A percentile compares a stretch with the other conserved stretches of the same genome.
Evolutionary conservation across 2,888 invertebrate genomes (phyloP).

Genomic region (Agonum fuliginosum): DNA sequence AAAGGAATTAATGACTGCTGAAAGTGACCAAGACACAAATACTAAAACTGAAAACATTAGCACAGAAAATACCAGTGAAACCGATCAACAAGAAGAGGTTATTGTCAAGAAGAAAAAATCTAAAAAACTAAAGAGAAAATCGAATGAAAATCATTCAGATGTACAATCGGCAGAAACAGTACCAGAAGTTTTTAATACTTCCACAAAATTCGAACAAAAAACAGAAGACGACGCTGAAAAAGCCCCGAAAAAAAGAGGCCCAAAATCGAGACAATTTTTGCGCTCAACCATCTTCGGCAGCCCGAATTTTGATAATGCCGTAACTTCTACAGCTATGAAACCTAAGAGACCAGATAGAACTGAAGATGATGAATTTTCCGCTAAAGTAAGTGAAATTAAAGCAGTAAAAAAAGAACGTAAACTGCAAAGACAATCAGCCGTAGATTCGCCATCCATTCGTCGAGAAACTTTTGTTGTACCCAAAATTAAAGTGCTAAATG

Average conservation of each 20-base stretch:
- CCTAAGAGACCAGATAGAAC: constrained; percentile 23
- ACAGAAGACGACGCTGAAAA: background rate
- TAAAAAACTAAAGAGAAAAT: background rate
- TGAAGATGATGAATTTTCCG: too few relatives aligned
- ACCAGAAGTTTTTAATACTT: background rate
- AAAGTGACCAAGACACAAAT: too few relatives aligned
- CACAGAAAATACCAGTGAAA: background rate
- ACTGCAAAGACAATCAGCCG: background rate
- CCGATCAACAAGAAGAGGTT: background rate
- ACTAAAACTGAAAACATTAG: background rate
- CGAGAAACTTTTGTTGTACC: background rate
- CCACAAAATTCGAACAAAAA: background rate
- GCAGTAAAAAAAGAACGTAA: background rate
- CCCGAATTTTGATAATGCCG: constrained; percentile 4
- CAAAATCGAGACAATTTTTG: background rate
- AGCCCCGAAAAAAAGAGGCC: background rate
- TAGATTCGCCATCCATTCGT: background rate
- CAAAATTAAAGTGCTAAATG: background rate
- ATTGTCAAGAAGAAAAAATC: background rate
- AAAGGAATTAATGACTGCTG: background rate
- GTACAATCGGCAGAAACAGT: background rate
- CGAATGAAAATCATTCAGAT: background rate
- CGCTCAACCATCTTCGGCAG: constrained; percentile 1
- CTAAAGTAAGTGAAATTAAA: background rate
- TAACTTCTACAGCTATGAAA: constrained; percentile 32